A percentile compares a stretch with the other conserved stretches of the same genome.
Evolutionary conservation across 2,113 vertebrate genomes (phyloP).

Genomic region (Pseudopipra pipra): DNA sequence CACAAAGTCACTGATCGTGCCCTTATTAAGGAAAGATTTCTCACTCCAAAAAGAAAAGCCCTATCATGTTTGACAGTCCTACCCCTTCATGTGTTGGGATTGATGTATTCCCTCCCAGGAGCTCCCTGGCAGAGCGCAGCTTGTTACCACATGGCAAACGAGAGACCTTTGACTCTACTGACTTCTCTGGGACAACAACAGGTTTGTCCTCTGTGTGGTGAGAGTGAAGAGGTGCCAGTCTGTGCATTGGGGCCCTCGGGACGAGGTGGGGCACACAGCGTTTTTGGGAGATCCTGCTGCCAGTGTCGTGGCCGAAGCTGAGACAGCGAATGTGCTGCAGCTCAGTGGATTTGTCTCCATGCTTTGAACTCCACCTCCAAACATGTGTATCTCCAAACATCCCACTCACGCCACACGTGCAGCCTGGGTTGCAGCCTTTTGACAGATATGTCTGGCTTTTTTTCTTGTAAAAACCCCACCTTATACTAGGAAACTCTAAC

Average conservation of each 20-base stretch:
- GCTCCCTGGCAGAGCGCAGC: neutral
- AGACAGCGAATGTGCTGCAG: neutral
- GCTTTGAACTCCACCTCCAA: neutral
- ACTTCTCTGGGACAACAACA: neutral
- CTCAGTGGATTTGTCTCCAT: neutral
- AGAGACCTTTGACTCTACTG: neutral
- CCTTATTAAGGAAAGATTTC: neutral
- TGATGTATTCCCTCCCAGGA: neutral
- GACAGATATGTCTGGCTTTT: neutral
- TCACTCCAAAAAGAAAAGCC: neutral
- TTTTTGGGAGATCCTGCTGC: neutral
- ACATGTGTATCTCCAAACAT: neutral
- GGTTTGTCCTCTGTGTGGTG: neutral
- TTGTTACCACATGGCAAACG: neutral
- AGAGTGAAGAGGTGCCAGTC: neutral
- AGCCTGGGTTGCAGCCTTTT: neutral
- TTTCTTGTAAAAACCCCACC: neutral
- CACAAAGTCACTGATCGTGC: neutral
- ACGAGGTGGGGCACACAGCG: accelerated
- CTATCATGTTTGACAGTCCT: neutral
- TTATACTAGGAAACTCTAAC: neutral
- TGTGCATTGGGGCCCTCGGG: neutral
- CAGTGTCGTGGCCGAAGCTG: accelerated
- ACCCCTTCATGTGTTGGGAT: neutral
- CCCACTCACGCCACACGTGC: accelerated